Conservation (phyloP, 2,888 invertebrate species). For the Rhagonycha lutea region DNA sequence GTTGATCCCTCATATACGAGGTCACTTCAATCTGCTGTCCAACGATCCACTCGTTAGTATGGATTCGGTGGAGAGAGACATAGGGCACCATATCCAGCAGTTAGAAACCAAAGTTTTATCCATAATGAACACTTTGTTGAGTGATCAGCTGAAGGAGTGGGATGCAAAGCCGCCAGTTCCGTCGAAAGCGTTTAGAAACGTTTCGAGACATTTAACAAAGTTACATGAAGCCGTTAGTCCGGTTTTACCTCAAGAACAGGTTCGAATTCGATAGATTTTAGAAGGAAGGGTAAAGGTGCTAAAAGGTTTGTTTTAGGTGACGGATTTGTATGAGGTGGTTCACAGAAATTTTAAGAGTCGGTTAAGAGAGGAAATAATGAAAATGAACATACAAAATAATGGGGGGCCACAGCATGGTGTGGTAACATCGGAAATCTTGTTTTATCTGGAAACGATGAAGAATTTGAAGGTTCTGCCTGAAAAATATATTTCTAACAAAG, state of each 20-base stretch:
- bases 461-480: slow-evolving; percentile 77
- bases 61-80: slow-evolving; percentile 76
- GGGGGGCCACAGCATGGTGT: slow-evolving; percentile 96
- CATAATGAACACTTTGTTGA: slow-evolving; percentile 85
- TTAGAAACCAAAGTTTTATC: slow-evolving; percentile 88
- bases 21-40: slow-evolving; percentile 68
- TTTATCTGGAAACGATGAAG: slow-evolving; percentile 86
- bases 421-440: slow-evolving; percentile 89
- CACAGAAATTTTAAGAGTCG: slow-evolving; percentile 87
- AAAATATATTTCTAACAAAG: slow-evolving; percentile 73
- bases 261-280: slow-evolving; percentile 45
- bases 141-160: slow-evolving; percentile 83
- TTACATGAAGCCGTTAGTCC: slow-evolving; percentile 88
- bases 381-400: slow-evolving; percentile 89
- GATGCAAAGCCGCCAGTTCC: slow-evolving; percentile 95
- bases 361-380: slow-evolving; percentile 79
- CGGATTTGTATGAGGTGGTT: slow-evolving; percentile 63
- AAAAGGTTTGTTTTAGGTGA: slow-evolving; percentile 43
- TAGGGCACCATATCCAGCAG: slow-evolving; percentile 88
- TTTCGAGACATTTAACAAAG: slow-evolving; percentile 87
- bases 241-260: slow-evolving; percentile 79
- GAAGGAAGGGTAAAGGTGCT: neutral
- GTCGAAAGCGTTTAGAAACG: slow-evolving; percentile 84
- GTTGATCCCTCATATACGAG: slow-evolving; percentile 74
- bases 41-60: slow-evolving; percentile 62